Evolutionary conservation across 2,888 invertebrate species (phyloP), one percentile per base, ranked within the genome.

Genomic region (Petrolisthes manimaculis): DNA sequence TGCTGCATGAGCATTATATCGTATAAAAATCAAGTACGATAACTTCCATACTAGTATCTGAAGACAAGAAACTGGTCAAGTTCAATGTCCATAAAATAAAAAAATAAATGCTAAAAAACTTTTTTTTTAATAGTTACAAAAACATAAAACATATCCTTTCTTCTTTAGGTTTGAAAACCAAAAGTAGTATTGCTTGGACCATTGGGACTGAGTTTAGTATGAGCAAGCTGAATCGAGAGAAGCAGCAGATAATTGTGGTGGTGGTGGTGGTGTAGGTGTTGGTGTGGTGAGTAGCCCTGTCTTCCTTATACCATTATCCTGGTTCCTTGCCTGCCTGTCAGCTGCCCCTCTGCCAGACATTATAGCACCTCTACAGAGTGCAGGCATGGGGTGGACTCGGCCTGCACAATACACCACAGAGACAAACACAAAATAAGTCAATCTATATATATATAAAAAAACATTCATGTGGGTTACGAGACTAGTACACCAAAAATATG

Each of bases 331-430:
- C 84, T 80, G 84, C 84, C 84, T 77, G 83, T 78, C 78, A 77
- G 84, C 84, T 84, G 81, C 80, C 37, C 37, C 37, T 37, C 37
- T 37, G 71, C 21, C 21, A 21, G 18, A 6, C 71, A n/a, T 61
- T 90, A 91, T 84, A 90, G 89, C 84, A 91, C 90, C 79, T 91
- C 90, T 86, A 91, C 88, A 80, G 90, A 86, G 84, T 91, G 91
- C 90, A 91, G 88, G 82, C 91, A 91, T 56, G 91, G 91, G 56
- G 91, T 90, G 84, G 91, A 91, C 88, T 91, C 91, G 74, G 91
- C 91, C 91, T 91, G 90, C 75, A 86, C 85, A 85, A 78, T 74
- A 85, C 80, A 90, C 85, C 88, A 88, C 67, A 86, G 79, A 86
- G 89, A 89, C 83, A 90, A 80, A 90, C 14, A 84, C 55, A 88